These are phyloP conservation scores for Drosophila falleni DNA, from an alignment of 2,888 invertebrate genomes.

Conservation along the genomic window DNA sequence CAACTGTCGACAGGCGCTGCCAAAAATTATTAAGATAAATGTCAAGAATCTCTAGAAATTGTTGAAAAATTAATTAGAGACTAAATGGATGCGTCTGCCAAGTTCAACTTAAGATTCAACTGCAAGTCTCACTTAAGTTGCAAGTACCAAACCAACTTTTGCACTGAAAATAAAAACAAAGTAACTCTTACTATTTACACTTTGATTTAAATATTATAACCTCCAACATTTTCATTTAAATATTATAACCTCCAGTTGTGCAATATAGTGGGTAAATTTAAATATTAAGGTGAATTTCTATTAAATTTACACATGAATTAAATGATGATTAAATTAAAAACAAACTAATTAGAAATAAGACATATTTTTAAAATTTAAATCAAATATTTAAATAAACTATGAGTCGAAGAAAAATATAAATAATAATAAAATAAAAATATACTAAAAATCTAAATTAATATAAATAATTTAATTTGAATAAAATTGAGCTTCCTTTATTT, in stretches of 20 bases:
- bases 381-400: too few species aligned
- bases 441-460: too few species aligned
- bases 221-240: neutral
- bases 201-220: neutral
- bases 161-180: neutral
- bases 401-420: too few species aligned
- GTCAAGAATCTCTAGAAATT: slow-evolving; percentile 46
- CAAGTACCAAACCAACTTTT: neutral
- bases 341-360: too few species aligned
- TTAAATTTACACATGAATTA: too few species aligned
- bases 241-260: neutral
- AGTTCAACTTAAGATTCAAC: slow-evolving; percentile 3
- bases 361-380: too few species aligned
- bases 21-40: slow-evolving; percentile 79
- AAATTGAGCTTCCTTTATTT: too few species aligned
- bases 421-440: too few species aligned
- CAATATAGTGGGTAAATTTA: too few species aligned
- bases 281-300: too few species aligned
- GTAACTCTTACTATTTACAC: neutral
- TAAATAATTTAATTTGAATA: too few species aligned
- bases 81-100: slow-evolving; percentile 62
- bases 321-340: too few species aligned
- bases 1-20: slow-evolving; percentile 54
- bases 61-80: slow-evolving; percentile 68
- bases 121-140: neutral